Evolutionary conservation across 2,888 invertebrate genomes (phyloP).

Genomic region (Eucera pruinosa): DNA sequence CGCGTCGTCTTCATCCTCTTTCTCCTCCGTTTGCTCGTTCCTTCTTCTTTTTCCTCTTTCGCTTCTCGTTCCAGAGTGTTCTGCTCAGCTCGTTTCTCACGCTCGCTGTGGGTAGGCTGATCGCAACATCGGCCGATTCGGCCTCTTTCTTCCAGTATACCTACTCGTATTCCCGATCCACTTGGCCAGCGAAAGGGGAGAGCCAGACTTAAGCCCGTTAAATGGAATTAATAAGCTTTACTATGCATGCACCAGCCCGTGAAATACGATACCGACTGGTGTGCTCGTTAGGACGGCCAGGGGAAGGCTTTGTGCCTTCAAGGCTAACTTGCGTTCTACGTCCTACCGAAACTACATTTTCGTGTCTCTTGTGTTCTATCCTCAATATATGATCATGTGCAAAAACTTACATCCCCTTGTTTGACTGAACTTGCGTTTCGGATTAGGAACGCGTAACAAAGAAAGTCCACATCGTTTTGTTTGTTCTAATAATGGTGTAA

Average conservation of each 20-base stretch:
- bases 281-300: slow-evolving; percentile 75
- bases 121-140: slow-evolving; percentile 71
- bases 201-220: slow-evolving; percentile 79
- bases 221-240: slow-evolving; percentile 83
- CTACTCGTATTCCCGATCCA: slow-evolving; percentile 77
- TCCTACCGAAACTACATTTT: slow-evolving; percentile 54
- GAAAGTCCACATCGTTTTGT: too few relatives aligned
- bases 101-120: slow-evolving; percentile 70
- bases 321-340: slow-evolving; percentile 65
- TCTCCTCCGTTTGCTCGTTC: slow-evolving; percentile 22
- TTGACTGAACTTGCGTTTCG: background rate
- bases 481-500: too few relatives aligned
- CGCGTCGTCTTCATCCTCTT: slow-evolving; percentile 45
- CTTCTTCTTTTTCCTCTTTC: slow-evolving; percentile 58
- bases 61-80: slow-evolving; percentile 59
- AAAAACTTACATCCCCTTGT: slow-evolving; percentile 21
- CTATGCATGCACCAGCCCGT: slow-evolving; percentile 80
- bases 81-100: slow-evolving; percentile 74
- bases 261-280: slow-evolving; percentile 81
- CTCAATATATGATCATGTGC: background rate
- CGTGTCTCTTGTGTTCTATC: slow-evolving; percentile 23
- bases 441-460: too few relatives aligned
- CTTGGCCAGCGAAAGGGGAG: slow-evolving; percentile 67
- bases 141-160: slow-evolving; percentile 65
- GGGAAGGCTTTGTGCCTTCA: slow-evolving; percentile 78